Evolutionary conservation across 2,888 invertebrate genomes (phyloP), one percentile per base, ranked within the genome.

Genomic region (Pandemis heparana): DNA sequence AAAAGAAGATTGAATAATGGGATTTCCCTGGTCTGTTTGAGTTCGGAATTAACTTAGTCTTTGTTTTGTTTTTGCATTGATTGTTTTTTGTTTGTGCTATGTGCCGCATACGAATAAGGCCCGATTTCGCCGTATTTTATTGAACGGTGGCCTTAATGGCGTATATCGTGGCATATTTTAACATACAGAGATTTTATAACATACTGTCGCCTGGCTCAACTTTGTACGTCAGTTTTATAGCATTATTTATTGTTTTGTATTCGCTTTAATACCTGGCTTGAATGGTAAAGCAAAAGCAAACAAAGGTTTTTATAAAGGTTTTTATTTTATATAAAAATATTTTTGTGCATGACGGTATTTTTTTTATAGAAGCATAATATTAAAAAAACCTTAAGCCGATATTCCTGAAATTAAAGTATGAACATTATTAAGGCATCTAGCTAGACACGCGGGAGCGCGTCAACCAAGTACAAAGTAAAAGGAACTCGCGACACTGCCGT

Each of bases 1-100:
- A 43, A 66, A 70, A 70, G 63, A 71, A 73, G 43, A 73, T 67
- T 67, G 48, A 62, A 68, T 68, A 70, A 74, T 67, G 46, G 66
- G 62, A 70, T 70, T 64, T 63, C 41, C 60, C 48, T 41, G 4
- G 53, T 63, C 46, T 23, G 70, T 71, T 71, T 61, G 70, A 59
- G 46, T 46, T 18, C 56, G 39, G 53, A 68, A 75, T 71, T 59
- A 59, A 63, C 59, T 70, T 70, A 66, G 46, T 41, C 53, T 43
- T 67, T 72, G 72, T 72, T 72, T 63, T 39, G 43, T 38, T 72
- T 72, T 63, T 39, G 43, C 46, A 39, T 46, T 53, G 71, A 66
- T 71, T 71, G 53, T 71, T 66, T 67, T 71, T 71, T 61, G 23
- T 53, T 43, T 60, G 51, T 51, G 61, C 61, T 59, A 23, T 43